These are phyloP conservation scores for Antrozous pallidus DNA, from an alignment of 2,797 vertebrate species.

Conservation along the genomic window DNA sequence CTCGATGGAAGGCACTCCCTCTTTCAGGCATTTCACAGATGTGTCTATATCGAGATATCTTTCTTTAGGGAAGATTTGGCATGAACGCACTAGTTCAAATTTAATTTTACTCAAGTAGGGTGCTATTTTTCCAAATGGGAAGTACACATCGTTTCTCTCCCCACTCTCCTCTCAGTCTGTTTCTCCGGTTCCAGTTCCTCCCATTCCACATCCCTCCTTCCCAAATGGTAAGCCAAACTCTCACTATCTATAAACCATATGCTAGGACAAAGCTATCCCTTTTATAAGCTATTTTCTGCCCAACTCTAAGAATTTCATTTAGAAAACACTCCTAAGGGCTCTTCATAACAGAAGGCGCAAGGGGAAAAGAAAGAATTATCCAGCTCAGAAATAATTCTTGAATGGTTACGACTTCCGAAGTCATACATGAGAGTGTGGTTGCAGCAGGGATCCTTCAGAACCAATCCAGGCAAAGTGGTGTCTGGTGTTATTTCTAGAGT, in stretches of 20 bases:
- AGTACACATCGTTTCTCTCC: background rate
- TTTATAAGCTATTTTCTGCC: slow-evolving; percentile 16
- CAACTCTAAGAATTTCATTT: slow-evolving; percentile 32
- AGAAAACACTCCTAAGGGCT: background rate
- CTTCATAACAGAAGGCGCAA: background rate
- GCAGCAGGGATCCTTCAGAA: background rate
- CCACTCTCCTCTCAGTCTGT: background rate
- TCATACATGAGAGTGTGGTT: background rate
- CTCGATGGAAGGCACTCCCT: background rate
- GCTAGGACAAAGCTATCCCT: slow-evolving; percentile 14
- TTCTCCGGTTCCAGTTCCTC: background rate
- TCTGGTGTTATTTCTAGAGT: slow-evolving; percentile 34
- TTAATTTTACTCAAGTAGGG: slow-evolving; percentile 8
- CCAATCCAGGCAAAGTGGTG: background rate
- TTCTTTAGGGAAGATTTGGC: background rate
- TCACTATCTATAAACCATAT: background rate
- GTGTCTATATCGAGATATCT: background rate
- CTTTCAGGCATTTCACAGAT: background rate
- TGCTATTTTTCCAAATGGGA: slow-evolving; percentile 9
- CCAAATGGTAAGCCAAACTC: slow-evolving; percentile 15
- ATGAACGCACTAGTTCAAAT: background rate
- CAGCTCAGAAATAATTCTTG: slow-evolving; percentile 33
- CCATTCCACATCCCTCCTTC: background rate
- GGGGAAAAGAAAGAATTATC: background rate
- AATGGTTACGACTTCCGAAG: background rate